These are phyloP conservation scores for Serripes groenlandicus DNA, from an alignment of 2,888 invertebrate species.

Conservation along the genomic window DNA sequence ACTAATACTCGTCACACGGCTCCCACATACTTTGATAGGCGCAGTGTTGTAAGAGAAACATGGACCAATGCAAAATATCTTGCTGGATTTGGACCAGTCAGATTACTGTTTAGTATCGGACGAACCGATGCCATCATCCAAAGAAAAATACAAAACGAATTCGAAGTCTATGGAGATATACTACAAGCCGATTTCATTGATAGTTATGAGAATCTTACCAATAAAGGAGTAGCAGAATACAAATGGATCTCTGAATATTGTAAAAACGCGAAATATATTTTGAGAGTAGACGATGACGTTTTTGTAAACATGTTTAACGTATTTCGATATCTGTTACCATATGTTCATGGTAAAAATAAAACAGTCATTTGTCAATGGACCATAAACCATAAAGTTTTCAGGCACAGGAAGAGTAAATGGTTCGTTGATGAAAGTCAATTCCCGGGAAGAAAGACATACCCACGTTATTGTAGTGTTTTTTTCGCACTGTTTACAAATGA, in stretches of 20 bases:
- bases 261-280: not conserved
- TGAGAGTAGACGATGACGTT: conserved; percentile 1
- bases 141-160: too few species aligned
- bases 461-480: not conserved
- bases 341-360: not conserved
- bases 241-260: not conserved
- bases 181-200: conserved; percentile 1
- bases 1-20: too few species aligned
- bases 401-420: not conserved
- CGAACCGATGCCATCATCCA: too few species aligned
- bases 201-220: not conserved
- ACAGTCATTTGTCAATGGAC: not conserved
- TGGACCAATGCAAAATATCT: too few species aligned
- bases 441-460: not conserved
- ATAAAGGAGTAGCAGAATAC: conserved; percentile 4
- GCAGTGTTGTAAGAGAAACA: too few species aligned
- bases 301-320: not conserved
- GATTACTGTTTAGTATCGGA: too few species aligned
- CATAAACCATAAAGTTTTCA: not conserved
- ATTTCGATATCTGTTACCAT: not conserved
- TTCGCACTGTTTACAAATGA: conserved; percentile 3
- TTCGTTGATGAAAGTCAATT: not conserved
- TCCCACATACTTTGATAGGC: too few species aligned
- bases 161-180: not conserved
- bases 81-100: too few species aligned